Conservation (phyloP, 2,888 invertebrate species). For the Drosophila rellima region DNA sequence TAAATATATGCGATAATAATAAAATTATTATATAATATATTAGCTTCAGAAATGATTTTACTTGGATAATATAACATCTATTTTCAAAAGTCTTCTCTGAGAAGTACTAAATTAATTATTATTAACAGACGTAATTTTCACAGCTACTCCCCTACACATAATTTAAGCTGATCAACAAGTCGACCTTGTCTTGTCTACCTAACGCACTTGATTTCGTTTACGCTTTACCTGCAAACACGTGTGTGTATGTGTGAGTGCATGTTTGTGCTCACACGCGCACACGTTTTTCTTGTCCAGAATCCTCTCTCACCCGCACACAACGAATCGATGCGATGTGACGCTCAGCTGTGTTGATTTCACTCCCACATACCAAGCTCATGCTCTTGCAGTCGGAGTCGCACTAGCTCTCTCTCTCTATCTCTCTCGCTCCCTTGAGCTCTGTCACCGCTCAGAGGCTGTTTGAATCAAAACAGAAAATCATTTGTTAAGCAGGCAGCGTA, state of each 20-base stretch:
- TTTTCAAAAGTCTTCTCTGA: too few species aligned
- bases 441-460: slow-evolving; percentile 16
- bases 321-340: slow-evolving; percentile 5
- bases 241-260: neutral
- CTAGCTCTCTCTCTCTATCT: slow-evolving; percentile 11
- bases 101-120: too few species aligned
- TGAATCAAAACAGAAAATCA: slow-evolving; percentile 51
- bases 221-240: slow-evolving; percentile 32
- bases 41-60: neutral
- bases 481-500: slow-evolving; percentile 69
- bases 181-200: slow-evolving; percentile 27
- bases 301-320: slow-evolving; percentile 57
- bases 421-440: slow-evolving; percentile 3
- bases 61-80: neutral
- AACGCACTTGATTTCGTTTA: slow-evolving; percentile 64
- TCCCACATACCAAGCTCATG: slow-evolving; percentile 33
- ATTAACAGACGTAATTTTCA: neutral
- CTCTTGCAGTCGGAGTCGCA: neutral
- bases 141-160: neutral
- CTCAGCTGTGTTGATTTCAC: slow-evolving; percentile 55
- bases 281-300: slow-evolving; percentile 22
- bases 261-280: slow-evolving; percentile 27
- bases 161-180: slow-evolving; percentile 12
- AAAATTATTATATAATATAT: neutral
- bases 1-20: neutral